A percentile compares a stretch with the other conserved stretches of the same genome.
phyloP scores from a whole-genome alignment of 2,113 vertebrate genomes.

The Odocoileus virginianus region DNA sequence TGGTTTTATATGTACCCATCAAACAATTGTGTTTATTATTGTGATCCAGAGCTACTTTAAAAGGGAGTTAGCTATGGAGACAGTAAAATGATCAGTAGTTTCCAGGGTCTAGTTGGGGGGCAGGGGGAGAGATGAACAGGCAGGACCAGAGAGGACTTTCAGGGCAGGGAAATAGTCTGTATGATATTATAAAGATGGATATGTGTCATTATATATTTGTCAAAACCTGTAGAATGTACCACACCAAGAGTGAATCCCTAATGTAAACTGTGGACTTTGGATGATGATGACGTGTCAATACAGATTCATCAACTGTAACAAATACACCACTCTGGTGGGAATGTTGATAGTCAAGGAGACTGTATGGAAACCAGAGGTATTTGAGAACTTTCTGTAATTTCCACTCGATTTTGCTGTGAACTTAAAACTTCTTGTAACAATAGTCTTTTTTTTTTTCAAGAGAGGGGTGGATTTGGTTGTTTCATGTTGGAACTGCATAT shows the following conservation, averaged over 20 bases:
- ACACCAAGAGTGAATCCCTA: background rate
- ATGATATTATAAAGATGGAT: background rate
- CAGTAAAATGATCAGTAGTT: background rate
- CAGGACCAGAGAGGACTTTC: background rate
- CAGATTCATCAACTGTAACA: background rate
- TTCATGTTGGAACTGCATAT: background rate
- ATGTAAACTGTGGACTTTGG: background rate
- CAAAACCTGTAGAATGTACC: background rate
- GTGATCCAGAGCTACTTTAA: background rate
- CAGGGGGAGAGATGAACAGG: background rate
- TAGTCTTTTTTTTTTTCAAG: background rate
- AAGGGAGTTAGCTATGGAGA: background rate
- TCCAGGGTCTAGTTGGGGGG: background rate
- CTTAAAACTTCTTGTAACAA: background rate
- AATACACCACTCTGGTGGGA: background rate
- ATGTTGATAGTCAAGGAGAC: background rate
- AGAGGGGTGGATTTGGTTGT: background rate
- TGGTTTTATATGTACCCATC: background rate
- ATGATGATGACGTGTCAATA: background rate
- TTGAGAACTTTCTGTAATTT: background rate
- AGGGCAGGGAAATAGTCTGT: background rate
- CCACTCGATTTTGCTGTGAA: background rate
- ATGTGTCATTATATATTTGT: background rate
- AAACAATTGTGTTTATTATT: background rate
- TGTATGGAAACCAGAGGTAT: background rate